These are phyloP conservation scores for Coregonus clupeaformis DNA, from an alignment of 2,113 vertebrate genomes.

Conservation along the genomic window DNA sequence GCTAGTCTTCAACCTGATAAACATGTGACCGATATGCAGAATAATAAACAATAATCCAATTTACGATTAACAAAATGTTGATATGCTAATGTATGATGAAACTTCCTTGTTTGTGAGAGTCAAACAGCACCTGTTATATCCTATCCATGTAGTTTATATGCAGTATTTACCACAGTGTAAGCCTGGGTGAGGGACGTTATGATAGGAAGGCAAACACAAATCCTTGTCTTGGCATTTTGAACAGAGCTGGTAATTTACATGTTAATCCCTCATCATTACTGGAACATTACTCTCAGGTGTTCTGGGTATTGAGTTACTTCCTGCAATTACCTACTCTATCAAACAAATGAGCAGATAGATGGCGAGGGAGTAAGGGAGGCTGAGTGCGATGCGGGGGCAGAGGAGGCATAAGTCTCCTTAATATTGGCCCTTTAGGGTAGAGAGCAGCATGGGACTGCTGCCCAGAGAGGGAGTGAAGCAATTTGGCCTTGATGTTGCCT, in stretches of 20 bases:
- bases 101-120: no score
- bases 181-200: neutral
- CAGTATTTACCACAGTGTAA: neutral
- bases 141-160: no score
- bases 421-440: neutral
- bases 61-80: no score
- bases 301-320: conserved; percentile 16
- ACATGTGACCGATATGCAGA: no score
- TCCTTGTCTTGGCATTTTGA: conserved; percentile 37
- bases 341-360: conserved; percentile 27
- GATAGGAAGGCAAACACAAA: conserved; percentile 1
- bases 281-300: conserved; percentile 35
- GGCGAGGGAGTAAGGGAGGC: conserved; percentile 3
- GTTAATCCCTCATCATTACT: conserved; percentile 27
- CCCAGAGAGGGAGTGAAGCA: neutral
- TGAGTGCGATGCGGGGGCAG: neutral
- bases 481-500: neutral
- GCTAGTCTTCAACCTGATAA: no score
- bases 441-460: neutral
- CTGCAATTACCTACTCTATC: conserved; percentile 39
- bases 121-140: no score
- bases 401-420: neutral
- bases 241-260: conserved; percentile 36
- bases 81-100: no score
- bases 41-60: no score